Base-by-base conservation (phyloP, 1,140 invertebrate genomes). In the Paracyclopina nana region DNA sequence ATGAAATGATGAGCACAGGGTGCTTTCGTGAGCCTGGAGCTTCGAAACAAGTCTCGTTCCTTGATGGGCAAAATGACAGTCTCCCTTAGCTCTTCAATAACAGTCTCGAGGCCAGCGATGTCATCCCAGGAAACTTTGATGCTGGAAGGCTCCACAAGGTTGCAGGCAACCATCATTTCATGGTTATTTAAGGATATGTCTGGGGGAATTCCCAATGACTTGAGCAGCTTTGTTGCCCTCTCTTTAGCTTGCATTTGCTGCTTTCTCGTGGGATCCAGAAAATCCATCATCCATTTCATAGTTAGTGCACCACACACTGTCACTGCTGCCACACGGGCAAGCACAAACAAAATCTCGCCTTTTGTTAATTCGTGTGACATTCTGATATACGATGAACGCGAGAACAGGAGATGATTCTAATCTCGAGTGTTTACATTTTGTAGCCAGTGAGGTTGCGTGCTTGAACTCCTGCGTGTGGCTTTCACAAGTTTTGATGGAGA, bases 1-100 rank as follows among this genome's bases (percentile, higher is more conserved):
- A 99, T 22, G 91, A 97, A 53, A 99, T 94, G 25, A 99, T 94
- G 2, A 99, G 68, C 8, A 99, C 79, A 0, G 92, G 91, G 60
- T 79, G 91, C 80, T 65, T 88, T 81, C 24, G 88, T 84, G 6
- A 96, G 70, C 50, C 76, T 71, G 0, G 87, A 94, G 57, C 80
- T 73, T 41, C 74, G 70, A 58, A 92, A 90, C 4, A 92, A 63
- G 56, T 90, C 79, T 46, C 79, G 75, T 59, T 77, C 75, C 62
- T 83, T 76, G 59, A 95, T 78, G 26, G 86, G 91, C 50, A 94
- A 68, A 54, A 97, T 94, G 1, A 97, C 86, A 4, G 83, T 91
- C 26, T 54, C 54, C n/a, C 49, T 29, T 9, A 96, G 70, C 63
- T 94, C 86, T 58, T 85, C 75, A 55, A 94, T 86, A 18, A 88